Evolutionary conservation across 2,888 invertebrate species (phyloP).

Genomic region (Andrena bucephala): DNA sequence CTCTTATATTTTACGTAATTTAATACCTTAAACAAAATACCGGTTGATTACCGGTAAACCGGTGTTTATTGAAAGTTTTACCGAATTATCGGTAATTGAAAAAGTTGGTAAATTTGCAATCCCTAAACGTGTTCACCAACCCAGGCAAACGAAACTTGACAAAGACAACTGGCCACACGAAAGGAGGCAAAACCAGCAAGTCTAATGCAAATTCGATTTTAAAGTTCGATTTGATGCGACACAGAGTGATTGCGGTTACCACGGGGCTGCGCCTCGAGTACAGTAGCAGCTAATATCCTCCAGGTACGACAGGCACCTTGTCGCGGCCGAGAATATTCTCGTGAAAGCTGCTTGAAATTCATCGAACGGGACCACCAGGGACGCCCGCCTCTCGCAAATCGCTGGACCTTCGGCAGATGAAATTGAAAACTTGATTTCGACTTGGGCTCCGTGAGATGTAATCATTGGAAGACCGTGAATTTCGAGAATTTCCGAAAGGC

Average conservation of each 20-base stretch:
- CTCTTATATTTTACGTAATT: too few relatives aligned
- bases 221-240: conserved; percentile 75
- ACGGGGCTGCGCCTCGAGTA: conserved; percentile 24
- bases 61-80: too few relatives aligned
- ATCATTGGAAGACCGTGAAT: conserved; percentile 68
- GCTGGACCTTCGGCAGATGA: conserved; percentile 65
- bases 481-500: conserved; percentile 57
- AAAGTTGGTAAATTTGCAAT: too few relatives aligned
- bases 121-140: neutral
- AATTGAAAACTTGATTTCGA: conserved; percentile 82
- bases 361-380: conserved; percentile 73
- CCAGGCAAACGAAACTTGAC: neutral
- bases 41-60: too few relatives aligned
- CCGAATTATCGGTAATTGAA: too few relatives aligned
- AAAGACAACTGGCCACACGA: conserved; percentile 7
- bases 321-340: conserved; percentile 51
- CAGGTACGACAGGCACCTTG: conserved; percentile 39
- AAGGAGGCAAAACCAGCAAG: conserved; percentile 63
- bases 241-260: conserved; percentile 39
- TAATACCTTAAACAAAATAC: too few relatives aligned
- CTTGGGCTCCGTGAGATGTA: conserved; percentile 71
- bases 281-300: conserved; percentile 52
- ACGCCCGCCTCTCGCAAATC: conserved; percentile 25
- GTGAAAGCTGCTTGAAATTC: conserved; percentile 82
- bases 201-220: conserved; percentile 82